phyloP scores from a whole-genome alignment of 2,888 invertebrate species.

The Dicycla oo region DNA sequence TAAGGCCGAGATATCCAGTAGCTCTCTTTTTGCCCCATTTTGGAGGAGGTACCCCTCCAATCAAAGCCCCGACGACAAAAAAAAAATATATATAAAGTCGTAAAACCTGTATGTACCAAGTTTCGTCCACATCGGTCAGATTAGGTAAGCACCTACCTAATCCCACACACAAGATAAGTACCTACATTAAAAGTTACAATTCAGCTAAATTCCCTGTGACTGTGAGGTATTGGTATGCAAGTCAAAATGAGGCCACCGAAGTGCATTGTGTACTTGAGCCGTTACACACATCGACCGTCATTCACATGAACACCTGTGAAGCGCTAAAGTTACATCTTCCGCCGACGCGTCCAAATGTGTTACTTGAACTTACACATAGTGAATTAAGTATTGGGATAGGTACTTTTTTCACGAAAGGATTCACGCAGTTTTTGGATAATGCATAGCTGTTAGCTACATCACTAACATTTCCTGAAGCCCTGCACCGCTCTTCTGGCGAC shows the following conservation, averaged over 20 bases:
- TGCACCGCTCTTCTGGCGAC: too few species aligned
- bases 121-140: too few species aligned
- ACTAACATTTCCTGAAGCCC: neutral
- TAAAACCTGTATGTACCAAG: too few species aligned
- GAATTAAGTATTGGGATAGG: neutral
- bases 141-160: too few species aligned
- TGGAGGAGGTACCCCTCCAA: too few species aligned
- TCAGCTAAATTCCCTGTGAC: neutral
- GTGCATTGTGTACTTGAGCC: conserved; percentile 27
- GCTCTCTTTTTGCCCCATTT: too few species aligned
- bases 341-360: conserved; percentile 32
- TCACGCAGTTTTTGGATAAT: neutral
- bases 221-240: neutral
- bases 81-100: too few species aligned
- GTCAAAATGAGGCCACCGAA: neutral
- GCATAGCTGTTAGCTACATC: neutral
- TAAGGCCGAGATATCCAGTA: too few species aligned
- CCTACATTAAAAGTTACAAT: neutral
- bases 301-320: conserved; percentile 33
- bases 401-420: too few species aligned
- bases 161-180: neutral
- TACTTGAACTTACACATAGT: conserved; percentile 13
- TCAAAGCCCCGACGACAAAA: too few species aligned
- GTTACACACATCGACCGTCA: conserved; percentile 7
- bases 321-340: conserved; percentile 29